phyloP scores from a whole-genome alignment of 2,797 vertebrate genomes.

The Lacerta agilis region DNA sequence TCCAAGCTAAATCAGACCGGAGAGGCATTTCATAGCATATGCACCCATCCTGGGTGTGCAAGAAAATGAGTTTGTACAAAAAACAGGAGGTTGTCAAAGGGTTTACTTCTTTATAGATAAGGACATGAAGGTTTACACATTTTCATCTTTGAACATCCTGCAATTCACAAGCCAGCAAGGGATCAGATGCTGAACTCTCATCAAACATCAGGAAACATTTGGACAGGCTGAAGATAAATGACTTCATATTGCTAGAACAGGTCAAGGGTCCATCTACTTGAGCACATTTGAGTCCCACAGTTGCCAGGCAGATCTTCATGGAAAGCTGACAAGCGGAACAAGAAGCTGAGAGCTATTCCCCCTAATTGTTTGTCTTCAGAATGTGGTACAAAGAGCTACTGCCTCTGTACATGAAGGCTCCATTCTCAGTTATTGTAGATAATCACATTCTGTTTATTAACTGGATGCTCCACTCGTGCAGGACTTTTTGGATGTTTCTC shows the following conservation, averaged over 20 bases:
- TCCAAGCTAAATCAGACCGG: not conserved
- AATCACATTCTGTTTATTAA: not conserved
- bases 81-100: not conserved
- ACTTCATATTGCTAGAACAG: not conserved
- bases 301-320: not conserved
- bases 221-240: not conserved
- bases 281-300: not conserved
- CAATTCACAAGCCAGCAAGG: not conserved
- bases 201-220: not conserved
- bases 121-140: not conserved
- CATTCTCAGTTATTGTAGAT: not conserved
- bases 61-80: not conserved
- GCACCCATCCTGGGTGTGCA: not conserved
- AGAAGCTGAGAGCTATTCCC: not conserved
- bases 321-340: not conserved
- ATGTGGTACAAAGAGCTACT: not conserved
- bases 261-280: not conserved
- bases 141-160: not conserved
- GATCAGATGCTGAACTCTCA: not conserved
- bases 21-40: not conserved
- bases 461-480: not conserved
- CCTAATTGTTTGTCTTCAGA: not conserved
- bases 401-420: not conserved
- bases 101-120: not conserved
- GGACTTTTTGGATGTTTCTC: not conserved